A percentile compares a stretch with the other conserved stretches of the same genome.
Conservation (phyloP, 2,113 vertebrate species). For the Gorsachius goisagi region DNA sequence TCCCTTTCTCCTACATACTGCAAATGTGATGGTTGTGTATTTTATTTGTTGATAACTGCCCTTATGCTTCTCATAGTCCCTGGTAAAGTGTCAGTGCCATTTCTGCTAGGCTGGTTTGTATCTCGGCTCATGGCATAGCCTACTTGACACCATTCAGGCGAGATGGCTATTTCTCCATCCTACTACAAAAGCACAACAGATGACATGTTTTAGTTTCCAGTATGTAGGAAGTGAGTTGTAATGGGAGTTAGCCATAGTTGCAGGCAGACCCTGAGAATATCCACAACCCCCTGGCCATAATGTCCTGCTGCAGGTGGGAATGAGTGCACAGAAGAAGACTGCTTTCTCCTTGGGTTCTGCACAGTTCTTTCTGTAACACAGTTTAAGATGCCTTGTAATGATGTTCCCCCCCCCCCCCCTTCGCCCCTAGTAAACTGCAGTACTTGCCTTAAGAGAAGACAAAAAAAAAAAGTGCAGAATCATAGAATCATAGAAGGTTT, state of each 20-base stretch:
- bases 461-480: too few species aligned
- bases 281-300: background rate
- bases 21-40: rapidly evolving
- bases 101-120: background rate
- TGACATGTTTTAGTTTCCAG: background rate
- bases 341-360: background rate
- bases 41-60: background rate
- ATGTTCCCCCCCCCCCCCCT: too few species aligned
- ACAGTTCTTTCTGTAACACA: background rate
- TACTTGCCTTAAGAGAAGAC: background rate
- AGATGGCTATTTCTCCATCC: background rate
- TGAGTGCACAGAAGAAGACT: background rate
- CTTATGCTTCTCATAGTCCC: background rate
- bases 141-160: background rate
- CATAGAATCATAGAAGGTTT: too few species aligned
- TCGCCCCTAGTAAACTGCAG: background rate
- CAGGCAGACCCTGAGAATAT: background rate
- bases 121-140: background rate
- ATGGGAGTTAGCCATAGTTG: background rate
- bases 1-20: background rate
- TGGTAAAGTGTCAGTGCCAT: background rate
- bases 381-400: background rate
- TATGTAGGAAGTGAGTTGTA: background rate
- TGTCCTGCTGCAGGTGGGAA: background rate
- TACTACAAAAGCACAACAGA: background rate